Base-by-base conservation (phyloP, 2,888 invertebrate species). In the Orthonevra nobilis region DNA sequence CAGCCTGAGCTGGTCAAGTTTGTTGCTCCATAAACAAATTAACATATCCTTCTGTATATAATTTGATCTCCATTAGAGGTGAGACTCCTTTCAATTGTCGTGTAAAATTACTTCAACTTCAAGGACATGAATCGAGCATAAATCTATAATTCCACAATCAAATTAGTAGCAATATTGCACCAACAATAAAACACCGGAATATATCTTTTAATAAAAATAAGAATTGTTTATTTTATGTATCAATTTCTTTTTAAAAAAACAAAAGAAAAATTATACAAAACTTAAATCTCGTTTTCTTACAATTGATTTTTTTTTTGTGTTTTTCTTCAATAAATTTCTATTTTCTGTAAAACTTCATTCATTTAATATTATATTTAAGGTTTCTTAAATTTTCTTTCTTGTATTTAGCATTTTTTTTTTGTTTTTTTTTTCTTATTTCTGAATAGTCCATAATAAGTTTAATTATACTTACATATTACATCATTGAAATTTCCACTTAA, bases 161-260 rank as follows among this genome's bases (percentile, higher is more conserved):
- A n/a, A n/a, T n/a, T n/a, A n/a, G n/a, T n/a, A n/a, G n/a, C n/a
- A n/a, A n/a, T n/a, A n/a, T n/a, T n/a, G n/a, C n/a, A n/a, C n/a
- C n/a, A 23, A 23, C 3, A 23, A 23, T 4, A 56, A 44, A 73
- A 48, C 12, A 17, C 56, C 32, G 42, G n/a, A 44, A 23, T 2
- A 4, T 54, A 54, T 77, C 64, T 79, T 79, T 79, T 79, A 79
- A 79, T 79, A 79, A 79, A 79, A 79, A 79, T 79, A 79, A 79
- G 79, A 79, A 79, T 79, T 68, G 61, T 79, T 79, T 79, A 79
- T 79, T 79, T 79, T 73, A 79, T 79, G 79, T 79, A 73, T 79
- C 79, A 79, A 79, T 73, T 73, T 73, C 42, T 73, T 79, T 73
- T 79, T 79, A 79, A 79, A 61, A 73, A 73, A 73, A n/a, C n/a